Percentiles rank a stretch among this genome's conserved stretches.
These are phyloP conservation scores for Didymodactylos carnosus DNA, from an alignment of 2,888 invertebrate species.

Conservation along the genomic window DNA sequence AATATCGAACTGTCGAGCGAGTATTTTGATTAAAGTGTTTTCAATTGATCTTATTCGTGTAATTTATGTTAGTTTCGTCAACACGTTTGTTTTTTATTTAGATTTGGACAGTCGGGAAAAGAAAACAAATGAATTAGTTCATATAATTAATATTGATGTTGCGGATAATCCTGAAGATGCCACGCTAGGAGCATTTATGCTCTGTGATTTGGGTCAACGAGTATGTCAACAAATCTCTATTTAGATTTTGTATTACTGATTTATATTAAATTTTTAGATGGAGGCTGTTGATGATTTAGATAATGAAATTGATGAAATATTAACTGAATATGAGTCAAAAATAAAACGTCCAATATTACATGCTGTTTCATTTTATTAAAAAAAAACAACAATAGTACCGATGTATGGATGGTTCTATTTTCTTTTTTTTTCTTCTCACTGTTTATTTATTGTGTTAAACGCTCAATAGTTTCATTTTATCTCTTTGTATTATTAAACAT, in stretches of 20 bases:
- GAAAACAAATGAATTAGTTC: slow-evolving; percentile 57
- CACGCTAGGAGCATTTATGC: slow-evolving; percentile 87
- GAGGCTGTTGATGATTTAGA: slow-evolving; percentile 74
- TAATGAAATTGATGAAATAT: slow-evolving; percentile 84
- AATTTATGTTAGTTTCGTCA: not conserved
- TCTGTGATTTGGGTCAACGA: slow-evolving; percentile 79
- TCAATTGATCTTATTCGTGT: not conserved
- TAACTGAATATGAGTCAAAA: slow-evolving; percentile 77
- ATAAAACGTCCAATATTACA: slow-evolving; percentile 61
- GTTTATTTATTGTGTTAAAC: too few relatives aligned
- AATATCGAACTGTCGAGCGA: too few relatives aligned
- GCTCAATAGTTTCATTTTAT: too few relatives aligned
- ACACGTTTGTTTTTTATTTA: slow-evolving; percentile 18
- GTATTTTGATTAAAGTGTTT: too few relatives aligned
- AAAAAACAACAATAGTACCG: too few relatives aligned
- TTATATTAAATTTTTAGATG: slow-evolving; percentile 42
- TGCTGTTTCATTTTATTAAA: slow-evolving; percentile 71
- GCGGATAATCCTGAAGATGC: slow-evolving; percentile 99
- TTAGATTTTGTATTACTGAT: not conserved
- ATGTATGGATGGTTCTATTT: too few relatives aligned
- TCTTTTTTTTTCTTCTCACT: too few relatives aligned
- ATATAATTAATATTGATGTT: slow-evolving; percentile 92
- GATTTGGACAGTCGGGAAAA: slow-evolving; percentile 51
- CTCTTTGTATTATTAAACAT: too few relatives aligned
- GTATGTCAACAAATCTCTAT: slow-evolving; percentile 37